These are phyloP conservation scores for Poecilia picta DNA, from an alignment of 2,797 vertebrate genomes.

Conservation along the genomic window DNA sequence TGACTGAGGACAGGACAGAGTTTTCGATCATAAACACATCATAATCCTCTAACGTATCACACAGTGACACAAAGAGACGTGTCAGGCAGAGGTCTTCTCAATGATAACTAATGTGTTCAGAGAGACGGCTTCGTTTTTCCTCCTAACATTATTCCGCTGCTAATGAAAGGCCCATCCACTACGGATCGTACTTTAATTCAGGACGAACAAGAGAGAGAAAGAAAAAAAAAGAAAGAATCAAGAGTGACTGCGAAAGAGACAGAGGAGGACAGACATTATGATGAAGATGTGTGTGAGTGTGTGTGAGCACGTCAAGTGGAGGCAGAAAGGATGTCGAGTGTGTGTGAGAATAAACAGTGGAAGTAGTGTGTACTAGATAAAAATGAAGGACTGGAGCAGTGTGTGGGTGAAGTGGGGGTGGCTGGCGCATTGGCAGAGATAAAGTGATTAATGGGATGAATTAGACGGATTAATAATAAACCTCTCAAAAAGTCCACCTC, in stretches of 20 bases:
- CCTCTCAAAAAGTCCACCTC: conserved; percentile 17
- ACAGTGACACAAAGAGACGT: conserved; percentile 48
- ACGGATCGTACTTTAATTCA: conserved; percentile 59
- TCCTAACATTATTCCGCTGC: conserved; percentile 69
- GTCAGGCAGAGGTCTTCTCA: conserved; percentile 60
- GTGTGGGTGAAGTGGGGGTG: conserved; percentile 42
- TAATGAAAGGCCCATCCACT: conserved; percentile 77
- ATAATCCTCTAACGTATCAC: conserved; percentile 44
- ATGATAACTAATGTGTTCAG: conserved; percentile 74
- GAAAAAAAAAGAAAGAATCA: conserved; percentile 14
- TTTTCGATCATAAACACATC: conserved; percentile 47
- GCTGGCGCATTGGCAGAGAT: conserved; percentile 47
- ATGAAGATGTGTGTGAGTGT: background rate
- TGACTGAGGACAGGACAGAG: conserved; percentile 34
- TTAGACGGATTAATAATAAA: conserved; percentile 63
- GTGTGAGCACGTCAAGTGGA: background rate
- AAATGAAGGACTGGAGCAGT: conserved; percentile 10
- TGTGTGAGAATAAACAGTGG: conserved; percentile 15
- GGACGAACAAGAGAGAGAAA: conserved; percentile 13
- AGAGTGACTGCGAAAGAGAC: conserved; percentile 32
- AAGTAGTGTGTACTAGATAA: background rate
- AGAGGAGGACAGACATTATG: conserved; percentile 20
- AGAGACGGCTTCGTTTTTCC: conserved; percentile 78
- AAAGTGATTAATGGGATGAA: conserved; percentile 53
- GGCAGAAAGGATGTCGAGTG: background rate